Base-by-base conservation (phyloP, 2,888 invertebrate genomes). In the Dolichopus griseipennis region DNA sequence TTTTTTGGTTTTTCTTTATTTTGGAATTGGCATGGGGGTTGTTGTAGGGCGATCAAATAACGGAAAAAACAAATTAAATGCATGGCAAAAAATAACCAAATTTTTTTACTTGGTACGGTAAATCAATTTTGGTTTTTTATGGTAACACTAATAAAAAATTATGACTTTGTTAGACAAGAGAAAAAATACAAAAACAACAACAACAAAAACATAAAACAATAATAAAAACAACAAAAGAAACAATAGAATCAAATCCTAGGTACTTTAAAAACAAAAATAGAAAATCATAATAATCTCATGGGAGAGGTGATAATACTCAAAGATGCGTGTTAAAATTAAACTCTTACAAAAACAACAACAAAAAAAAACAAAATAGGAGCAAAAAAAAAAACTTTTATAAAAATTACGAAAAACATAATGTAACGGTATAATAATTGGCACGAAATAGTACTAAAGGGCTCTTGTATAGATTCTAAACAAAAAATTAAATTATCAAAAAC, bases 91-190 rank as follows among this genome's bases (percentile, higher is more conserved):
- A 41, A 41, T 12, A 5, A 41, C 2, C 41, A 41, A 27, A 27
- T 27, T 27, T 27, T 27, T 37, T 34, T 34, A 15, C 52, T 2
- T 15, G 18, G 3, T n/a, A 52, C 52, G n/a, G 52, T 52, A 52
- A 52, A 52, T 52, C 52, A 52, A 52, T 52, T 52, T 52, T 6
- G 52, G 52, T 52, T 52, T 52, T 52, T 52, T 52, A 52, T 52
- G 52, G 52, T 52, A 52, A 18, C 18, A 52, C 52, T 52, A 52
- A 52, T 52, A 52, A 52, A 52, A 52, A 52, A 52, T 52, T 52
- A 52, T 52, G 52, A 52, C 52, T 52, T 52, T 52, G 52, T 52
- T 52, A 52, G 52, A 52, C 52, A 52, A 52, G 12, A 41, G 5
- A 27, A 27, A 27, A 27, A n/a, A n/a, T n/a, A 43, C 10, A 43